Evolutionary conservation across 2,888 invertebrate species (phyloP), one percentile per base, ranked within the genome.

Genomic region (Cybosia mesomella): DNA sequence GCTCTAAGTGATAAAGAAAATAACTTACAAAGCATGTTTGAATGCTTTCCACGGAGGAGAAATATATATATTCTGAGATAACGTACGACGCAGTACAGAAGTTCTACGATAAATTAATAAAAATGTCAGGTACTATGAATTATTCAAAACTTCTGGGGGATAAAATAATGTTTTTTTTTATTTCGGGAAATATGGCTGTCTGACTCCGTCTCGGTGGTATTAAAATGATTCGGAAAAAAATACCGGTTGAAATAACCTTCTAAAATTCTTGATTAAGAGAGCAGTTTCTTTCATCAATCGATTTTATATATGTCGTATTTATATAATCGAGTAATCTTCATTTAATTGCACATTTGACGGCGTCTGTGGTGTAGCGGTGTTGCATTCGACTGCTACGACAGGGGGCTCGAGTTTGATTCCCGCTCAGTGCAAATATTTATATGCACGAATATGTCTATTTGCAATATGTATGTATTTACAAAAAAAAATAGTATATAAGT

Each of bases 81-180:
- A 76, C 67, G 67, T 66, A 69, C 57, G 54, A 61, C 39, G 68
- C 67, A 70, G 67, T 73, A 70, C 53, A 66, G 62, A 77, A 79
- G 79, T 77, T 77, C 57, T 54, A 13, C 18, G 21, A 67, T 77
- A 79, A 77, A 77, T 79, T 79, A 68, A 73, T 67, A 67, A 69
- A 28, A n/a, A 11, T 59, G 64, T 68, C 79, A 76, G 74, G 71
- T 76, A 74, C 34, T 55, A 10, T 13, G 39, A 67, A 74, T 54
- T 66, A 68, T 67, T 67, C 68, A 68, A 68, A 70, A 43, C 34
- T 18, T 24, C 32, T 58, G 18, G 28, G 28, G 10, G 21, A 36
- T 21, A 58, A 32, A 34, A 34, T 58, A 34, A 34, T n/a, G 13
- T 34, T 21, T 58, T 18, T 28, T 15, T 13, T 58, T 13, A 5